phyloP scores from a whole-genome alignment of 2,888 invertebrate species.

The Platerodrilus igneus region DNA sequence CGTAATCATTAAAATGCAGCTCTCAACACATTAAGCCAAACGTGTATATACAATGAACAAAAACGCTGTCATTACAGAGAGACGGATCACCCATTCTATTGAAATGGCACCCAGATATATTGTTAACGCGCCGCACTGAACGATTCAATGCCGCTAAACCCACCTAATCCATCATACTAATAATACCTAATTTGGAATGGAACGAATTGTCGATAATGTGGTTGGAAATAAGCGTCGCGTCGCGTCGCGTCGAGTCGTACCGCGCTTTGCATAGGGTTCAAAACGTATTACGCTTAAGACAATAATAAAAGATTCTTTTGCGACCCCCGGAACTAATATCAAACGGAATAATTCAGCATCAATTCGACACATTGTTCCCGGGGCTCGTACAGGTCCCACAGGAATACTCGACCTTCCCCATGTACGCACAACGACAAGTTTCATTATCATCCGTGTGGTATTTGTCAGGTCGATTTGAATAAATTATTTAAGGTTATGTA shows the following conservation, averaged over 20 bases:
- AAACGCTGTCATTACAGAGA: slow-evolving; percentile 39
- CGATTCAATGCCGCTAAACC: slow-evolving; percentile 30
- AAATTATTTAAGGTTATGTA: slow-evolving; percentile 24
- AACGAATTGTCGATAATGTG: slow-evolving; percentile 28
- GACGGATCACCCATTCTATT: slow-evolving; percentile 43
- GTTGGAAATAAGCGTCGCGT: slow-evolving; percentile 24
- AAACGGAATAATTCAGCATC: slow-evolving; percentile 45
- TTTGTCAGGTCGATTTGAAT: slow-evolving; percentile 23
- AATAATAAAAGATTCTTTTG: slow-evolving; percentile 16
- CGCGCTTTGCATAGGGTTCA: no score
- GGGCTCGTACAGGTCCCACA: slow-evolving; percentile 23
- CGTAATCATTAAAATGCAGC: slow-evolving; percentile 14
- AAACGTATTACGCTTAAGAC: no score
- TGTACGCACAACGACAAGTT: slow-evolving; percentile 18
- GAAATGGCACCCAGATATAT: slow-evolving; percentile 32
- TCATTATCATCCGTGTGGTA: slow-evolving; percentile 20
- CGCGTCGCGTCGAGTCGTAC: no score
- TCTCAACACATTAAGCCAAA: slow-evolving; percentile 9
- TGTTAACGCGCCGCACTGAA: no score
- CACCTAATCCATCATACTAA: slow-evolving; percentile 43
- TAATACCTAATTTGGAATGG: slow-evolving; percentile 36
- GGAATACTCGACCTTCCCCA: slow-evolving; percentile 17
- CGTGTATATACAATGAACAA: slow-evolving; percentile 14
- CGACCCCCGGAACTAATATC: slow-evolving; percentile 33
- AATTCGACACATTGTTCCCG: slow-evolving; percentile 42